phyloP scores from a whole-genome alignment of 1,140 invertebrate species.

The Phocides pigmalion region DNA sequence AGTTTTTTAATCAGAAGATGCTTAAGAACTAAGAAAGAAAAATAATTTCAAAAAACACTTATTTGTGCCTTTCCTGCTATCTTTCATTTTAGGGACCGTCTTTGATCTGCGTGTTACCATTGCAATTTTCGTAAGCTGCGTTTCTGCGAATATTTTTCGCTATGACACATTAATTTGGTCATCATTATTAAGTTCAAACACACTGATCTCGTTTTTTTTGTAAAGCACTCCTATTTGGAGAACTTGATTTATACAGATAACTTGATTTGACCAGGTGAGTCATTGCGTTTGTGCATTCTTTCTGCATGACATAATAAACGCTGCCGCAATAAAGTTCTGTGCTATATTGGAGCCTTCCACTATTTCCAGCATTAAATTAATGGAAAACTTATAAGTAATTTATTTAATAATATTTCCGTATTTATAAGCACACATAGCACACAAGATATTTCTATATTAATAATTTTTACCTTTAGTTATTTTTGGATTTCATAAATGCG shows the following conservation, averaged over 20 bases:
- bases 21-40: no score
- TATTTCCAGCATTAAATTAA: not conserved
- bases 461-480: no score
- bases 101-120: no score
- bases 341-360: not conserved
- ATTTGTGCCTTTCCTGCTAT: no score
- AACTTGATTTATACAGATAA: constrained; percentile 7
- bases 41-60: no score
- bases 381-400: not conserved
- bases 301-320: constrained; percentile 31
- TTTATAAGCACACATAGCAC: no score
- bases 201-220: not conserved
- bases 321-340: not conserved
- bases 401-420: not conserved
- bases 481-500: no score
- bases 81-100: no score
- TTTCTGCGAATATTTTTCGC: no score
- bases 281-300: constrained; percentile 35
- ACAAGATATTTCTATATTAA: no score
- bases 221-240: not conserved
- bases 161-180: not conserved
- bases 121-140: no score
- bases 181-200: not conserved
- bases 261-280: constrained; percentile 28
- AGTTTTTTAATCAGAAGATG: no score